A percentile compares a stretch with the other conserved stretches of the same genome.
phyloP scores from a whole-genome alignment of 2,797 vertebrate species.

The Etheostoma nigrum region DNA sequence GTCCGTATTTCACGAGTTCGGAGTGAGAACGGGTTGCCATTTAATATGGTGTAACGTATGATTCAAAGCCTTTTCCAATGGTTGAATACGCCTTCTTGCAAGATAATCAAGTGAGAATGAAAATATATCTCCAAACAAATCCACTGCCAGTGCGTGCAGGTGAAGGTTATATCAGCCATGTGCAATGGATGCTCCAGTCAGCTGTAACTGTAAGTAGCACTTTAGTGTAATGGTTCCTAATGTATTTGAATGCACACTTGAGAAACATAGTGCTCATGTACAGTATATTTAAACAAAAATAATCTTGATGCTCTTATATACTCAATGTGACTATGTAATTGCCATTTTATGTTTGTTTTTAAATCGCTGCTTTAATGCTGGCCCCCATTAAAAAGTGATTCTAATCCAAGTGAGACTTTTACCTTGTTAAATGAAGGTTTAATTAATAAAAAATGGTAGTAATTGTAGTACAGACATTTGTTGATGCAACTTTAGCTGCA shows the following conservation, averaged over 20 bases:
- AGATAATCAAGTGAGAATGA: slow-evolving; percentile 11
- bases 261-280: slow-evolving; percentile 19
- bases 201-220: slow-evolving; percentile 5
- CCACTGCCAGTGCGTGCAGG: background rate
- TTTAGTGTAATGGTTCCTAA: background rate
- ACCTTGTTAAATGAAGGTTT: background rate
- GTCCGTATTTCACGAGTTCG: too few relatives aligned
- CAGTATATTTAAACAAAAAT: slow-evolving; percentile 1
- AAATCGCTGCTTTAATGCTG: slow-evolving; percentile 2
- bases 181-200: background rate
- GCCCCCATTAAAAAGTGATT: background rate
- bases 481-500: background rate
- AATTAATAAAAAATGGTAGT: background rate
- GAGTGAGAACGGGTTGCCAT: background rate
- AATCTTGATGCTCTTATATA: background rate
- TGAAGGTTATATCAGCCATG: background rate
- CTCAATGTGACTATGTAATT: slow-evolving; percentile 1
- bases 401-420: slow-evolving; percentile 6
- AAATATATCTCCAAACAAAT: background rate
- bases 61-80: slow-evolving; percentile 40
- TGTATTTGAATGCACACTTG: slow-evolving; percentile 15
- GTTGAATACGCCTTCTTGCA: slow-evolving; percentile 9
- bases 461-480: background rate
- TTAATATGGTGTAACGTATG: slow-evolving; percentile 40
- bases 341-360: slow-evolving; percentile 10